Base-by-base conservation (phyloP, 1,140 invertebrate species). In the Pemphigus obesinymphae region DNA sequence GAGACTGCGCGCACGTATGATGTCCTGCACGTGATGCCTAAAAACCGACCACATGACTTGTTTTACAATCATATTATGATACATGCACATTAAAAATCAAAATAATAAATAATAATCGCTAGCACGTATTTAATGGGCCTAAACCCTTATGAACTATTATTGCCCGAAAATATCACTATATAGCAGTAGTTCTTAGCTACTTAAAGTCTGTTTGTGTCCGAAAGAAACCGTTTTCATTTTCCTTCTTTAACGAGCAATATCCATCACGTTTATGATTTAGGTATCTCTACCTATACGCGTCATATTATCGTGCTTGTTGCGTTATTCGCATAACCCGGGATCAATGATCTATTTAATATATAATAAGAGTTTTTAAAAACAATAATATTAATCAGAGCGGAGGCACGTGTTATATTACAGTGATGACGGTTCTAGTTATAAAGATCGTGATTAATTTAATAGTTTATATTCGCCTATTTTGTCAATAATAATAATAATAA, bases 11-110 rank as follows among this genome's bases (percentile, higher is more conserved):
- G 37, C 45, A 37, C 66, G 66, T 70, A 40, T 66, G 20, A 37
- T 66, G 37, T 70, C 13, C n/a, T n/a, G n/a, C 66, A 70, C 66
- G 66, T 70, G 66, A 70, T 45, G 37, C 13, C 23, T 70, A 70
- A 40, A 70, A 70, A 70, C 43, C 40, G 66, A 70, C 37, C 37
- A 45, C 66, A 45, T 70, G 66, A 40, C 66, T 70, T 70, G 66
- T 70, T 70, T 70, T 70, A 66, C 37, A 37, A 37, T 66, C 20
- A 37, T 66, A n/a, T 66, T 66, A 66, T 13, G 20, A 10, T n/a
- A 37, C 63, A 66, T 23, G 20, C 20, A 20, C 20, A 23, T 66
- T 66, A 66, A n/a, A 66, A 66, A 66, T 66, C 34, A 66, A 66
- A 66, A 17, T 34, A 66, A 66, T 66, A 66, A 66, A 66, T 66